Evolutionary conservation across 2,888 invertebrate species (phyloP), one percentile per base, ranked within the genome.

Genomic region (Copidosoma aretas): DNA sequence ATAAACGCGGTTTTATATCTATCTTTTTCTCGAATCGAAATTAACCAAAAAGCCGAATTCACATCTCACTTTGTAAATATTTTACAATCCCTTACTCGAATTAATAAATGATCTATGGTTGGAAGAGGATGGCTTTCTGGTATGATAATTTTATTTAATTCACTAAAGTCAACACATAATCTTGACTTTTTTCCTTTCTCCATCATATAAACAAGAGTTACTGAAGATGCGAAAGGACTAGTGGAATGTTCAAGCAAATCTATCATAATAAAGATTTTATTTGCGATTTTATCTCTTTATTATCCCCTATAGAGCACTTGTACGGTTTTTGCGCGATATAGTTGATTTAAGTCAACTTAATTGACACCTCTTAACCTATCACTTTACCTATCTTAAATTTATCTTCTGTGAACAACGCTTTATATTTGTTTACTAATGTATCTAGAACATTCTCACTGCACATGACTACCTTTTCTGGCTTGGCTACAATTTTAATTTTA

Each of bases 11-110:
- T 74, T 60, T 75, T 75, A 12, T 43, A 4, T 64, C 73, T 74
- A 52, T 76, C 75, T 71, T n/a, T n/a, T n/a, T n/a, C n/a, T n/a
- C n/a, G n/a, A n/a, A n/a, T n/a, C n/a, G n/a, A n/a, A n/a, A n/a
- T n/a, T n/a, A n/a, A 71, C 76, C 75, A 76, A 56, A 76, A 77
- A 0, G 75, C 75, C 15, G 76, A 76, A 49, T 76, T 76, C 32
- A 76, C 72, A 53, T 76, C 76, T 17, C 76, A 15, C 41, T 64
- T 71, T 19, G 74, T 46, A 32, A 74, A 24, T 59, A 73, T n/a
- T 59, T 66, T 68, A 25, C 72, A 73, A 14, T 73, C 62, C 62
- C 72, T 68, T 4, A 65, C 68, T 66, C 70, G 65, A 22, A 71
- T 25, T 25, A 74, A 52, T 12, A 77, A 17, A 59, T 77, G 74